These are phyloP conservation scores for Sinocyclocheilus rhinocerous DNA, from an alignment of 2,113 vertebrate genomes.

Conservation along the genomic window DNA sequence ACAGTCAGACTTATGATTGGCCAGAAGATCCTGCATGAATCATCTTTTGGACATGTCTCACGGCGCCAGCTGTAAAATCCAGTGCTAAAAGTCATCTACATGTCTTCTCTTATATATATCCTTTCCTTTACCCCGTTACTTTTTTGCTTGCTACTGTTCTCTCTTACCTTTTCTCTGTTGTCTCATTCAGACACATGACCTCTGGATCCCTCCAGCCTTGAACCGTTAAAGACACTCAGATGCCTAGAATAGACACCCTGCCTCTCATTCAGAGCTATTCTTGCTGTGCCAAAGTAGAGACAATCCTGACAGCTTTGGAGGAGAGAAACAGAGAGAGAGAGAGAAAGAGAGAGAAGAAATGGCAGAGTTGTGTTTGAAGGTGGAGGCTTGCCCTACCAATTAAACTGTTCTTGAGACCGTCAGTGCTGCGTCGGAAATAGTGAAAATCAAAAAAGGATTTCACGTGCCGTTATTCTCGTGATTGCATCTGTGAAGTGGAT, in stretches of 20 bases:
- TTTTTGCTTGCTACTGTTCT: constrained; percentile 13
- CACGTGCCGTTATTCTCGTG: background rate
- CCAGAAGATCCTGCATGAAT: constrained; percentile 3
- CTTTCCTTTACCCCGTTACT: background rate
- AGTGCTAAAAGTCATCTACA: constrained; percentile 13
- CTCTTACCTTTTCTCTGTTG: background rate
- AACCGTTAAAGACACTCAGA: background rate
- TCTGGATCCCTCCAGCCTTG: background rate
- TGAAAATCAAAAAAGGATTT: background rate
- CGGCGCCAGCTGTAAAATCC: background rate
- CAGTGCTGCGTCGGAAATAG: background rate
- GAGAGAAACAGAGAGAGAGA: background rate
- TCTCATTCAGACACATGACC: constrained; percentile 12
- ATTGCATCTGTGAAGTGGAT: constrained; percentile 3
- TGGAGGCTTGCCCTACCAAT: constrained; percentile 15
- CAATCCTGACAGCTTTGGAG: constrained; percentile 5
- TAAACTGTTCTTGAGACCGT: constrained; percentile 1
- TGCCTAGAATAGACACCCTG: constrained; percentile 14
- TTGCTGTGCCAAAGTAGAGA: background rate
- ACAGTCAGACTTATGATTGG: background rate
- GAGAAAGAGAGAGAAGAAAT: background rate
- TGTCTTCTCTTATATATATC: background rate
- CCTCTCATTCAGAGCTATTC: constrained; percentile 21
- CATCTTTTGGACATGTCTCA: constrained; percentile 14
- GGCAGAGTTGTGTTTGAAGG: constrained; percentile 6